Percentiles rank a stretch among this genome's conserved stretches.
Conservation (phyloP, 2,797 vertebrate genomes). For the Fistularia commersonii region DNA sequence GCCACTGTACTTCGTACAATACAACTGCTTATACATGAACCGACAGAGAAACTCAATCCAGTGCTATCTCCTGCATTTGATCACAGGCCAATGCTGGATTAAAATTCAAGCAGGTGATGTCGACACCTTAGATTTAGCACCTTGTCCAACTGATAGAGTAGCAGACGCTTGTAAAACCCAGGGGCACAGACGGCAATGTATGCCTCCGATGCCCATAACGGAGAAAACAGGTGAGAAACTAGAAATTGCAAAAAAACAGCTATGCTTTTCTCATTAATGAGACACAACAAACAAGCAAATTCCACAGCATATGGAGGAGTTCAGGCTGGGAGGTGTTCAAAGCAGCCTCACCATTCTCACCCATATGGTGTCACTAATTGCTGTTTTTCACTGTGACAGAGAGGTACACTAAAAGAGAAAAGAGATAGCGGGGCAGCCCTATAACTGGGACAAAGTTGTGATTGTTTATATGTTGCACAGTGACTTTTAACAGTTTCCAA, state of each 20-base stretch:
- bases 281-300: slow-evolving; percentile 70
- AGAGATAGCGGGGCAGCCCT: slow-evolving; percentile 19
- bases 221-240: slow-evolving; percentile 52
- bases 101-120: slow-evolving; percentile 46
- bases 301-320: slow-evolving; percentile 77
- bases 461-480: slow-evolving; percentile 49
- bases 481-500: slow-evolving; percentile 32
- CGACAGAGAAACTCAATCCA: slow-evolving; percentile 10
- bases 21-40: slow-evolving; percentile 1
- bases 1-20: slow-evolving; percentile 2
- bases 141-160: slow-evolving; percentile 12
- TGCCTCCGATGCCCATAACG: slow-evolving; percentile 33
- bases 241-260: slow-evolving; percentile 39
- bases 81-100: slow-evolving; percentile 1
- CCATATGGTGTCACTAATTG: slow-evolving; percentile 84
- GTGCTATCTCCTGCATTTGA: background rate
- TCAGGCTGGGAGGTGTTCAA: slow-evolving; percentile 76
- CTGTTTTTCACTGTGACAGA: slow-evolving; percentile 61
- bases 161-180: slow-evolving; percentile 37
- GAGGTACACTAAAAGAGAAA: slow-evolving; percentile 60
- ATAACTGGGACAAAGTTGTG: slow-evolving; percentile 62
- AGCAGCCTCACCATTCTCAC: slow-evolving; percentile 61
- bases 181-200: slow-evolving; percentile 21
- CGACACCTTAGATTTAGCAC: slow-evolving; percentile 1
- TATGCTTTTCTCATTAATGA: slow-evolving; percentile 64